Evolutionary conservation across 2,113 vertebrate species (phyloP), one percentile per base, ranked within the genome.

Genomic region (Brachypteracias leptosomus): DNA sequence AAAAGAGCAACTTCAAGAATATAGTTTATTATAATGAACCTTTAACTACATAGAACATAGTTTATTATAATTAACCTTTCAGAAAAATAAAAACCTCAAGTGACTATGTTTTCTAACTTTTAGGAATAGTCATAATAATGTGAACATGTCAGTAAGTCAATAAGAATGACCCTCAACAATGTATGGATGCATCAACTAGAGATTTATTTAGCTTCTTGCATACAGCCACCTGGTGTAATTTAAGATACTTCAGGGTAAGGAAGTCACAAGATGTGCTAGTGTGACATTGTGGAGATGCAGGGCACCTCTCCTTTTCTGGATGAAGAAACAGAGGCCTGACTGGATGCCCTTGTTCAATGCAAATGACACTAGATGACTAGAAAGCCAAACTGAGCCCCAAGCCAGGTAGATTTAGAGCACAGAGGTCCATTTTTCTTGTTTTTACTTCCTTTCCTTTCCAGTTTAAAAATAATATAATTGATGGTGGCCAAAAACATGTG

Each of bases 401-500:
- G 18, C 1, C 22, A 42, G 9, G 2, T 72, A 75, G 49, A 70
- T 62, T 57, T 38, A 68, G 22, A 42, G n/a, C 83, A 35, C 3
- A 29, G 9, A 72, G 3, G 11, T 31, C 8, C 11, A 1, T 51
- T 81, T 59, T 38, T 63, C 3, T 63, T 63, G 1, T 20, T 73
- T 90, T 26, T 22, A 4, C 46, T 82, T 70, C 6, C 7, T 63
- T 77, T 29, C 9, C 40, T 52, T 68, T 47, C 20, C 31, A 13
- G 1, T 20, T 73, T 88, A 57, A 58, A 3, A 11, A 10, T 4
- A 76, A 42, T 14, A 3, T 33, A 16, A 21, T 8, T 55, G 28
- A 6, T 46, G 24, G 13, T 22, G 7, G 3, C 3, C 7, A 72
- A 73, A 90, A 61, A 10, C 10, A 29, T 0, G 9, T 18, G 0